phyloP scores from a whole-genome alignment of 2,888 invertebrate genomes.

The Agrotis clavis region DNA sequence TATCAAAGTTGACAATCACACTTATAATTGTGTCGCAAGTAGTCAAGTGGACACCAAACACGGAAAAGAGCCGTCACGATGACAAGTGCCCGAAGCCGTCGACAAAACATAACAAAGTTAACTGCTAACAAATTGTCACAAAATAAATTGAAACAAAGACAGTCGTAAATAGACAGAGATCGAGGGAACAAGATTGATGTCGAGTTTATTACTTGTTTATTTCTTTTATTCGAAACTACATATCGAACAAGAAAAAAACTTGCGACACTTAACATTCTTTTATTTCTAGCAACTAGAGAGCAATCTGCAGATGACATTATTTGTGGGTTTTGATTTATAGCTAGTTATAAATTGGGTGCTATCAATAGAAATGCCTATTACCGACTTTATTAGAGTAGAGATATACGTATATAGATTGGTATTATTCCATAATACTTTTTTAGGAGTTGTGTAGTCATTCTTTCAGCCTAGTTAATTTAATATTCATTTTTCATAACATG shows the following conservation, averaged over 20 bases:
- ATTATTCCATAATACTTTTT: slow-evolving; percentile 3
- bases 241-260: slow-evolving; percentile 35
- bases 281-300: neutral
- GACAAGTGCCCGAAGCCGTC: slow-evolving; percentile 63
- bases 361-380: neutral
- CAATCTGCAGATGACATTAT: neutral
- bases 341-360: neutral
- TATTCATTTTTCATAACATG: neutral
- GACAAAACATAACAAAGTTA: slow-evolving; percentile 64
- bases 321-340: neutral
- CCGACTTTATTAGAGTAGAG: neutral
- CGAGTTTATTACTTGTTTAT: slow-evolving; percentile 49
- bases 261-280: slow-evolving; percentile 6
- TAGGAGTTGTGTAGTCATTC: neutral
- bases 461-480: neutral
- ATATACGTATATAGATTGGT: neutral
- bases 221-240: slow-evolving; percentile 44
- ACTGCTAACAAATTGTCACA: slow-evolving; percentile 72
- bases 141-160: slow-evolving; percentile 66
- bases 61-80: slow-evolving; percentile 57
- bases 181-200: slow-evolving; percentile 46
- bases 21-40: slow-evolving; percentile 46
- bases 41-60: slow-evolving; percentile 45
- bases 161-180: slow-evolving; percentile 55
- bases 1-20: slow-evolving; percentile 54